Evolutionary conservation across 2,797 vertebrate species (phyloP).

Genomic region (Florisuga fusca): DNA sequence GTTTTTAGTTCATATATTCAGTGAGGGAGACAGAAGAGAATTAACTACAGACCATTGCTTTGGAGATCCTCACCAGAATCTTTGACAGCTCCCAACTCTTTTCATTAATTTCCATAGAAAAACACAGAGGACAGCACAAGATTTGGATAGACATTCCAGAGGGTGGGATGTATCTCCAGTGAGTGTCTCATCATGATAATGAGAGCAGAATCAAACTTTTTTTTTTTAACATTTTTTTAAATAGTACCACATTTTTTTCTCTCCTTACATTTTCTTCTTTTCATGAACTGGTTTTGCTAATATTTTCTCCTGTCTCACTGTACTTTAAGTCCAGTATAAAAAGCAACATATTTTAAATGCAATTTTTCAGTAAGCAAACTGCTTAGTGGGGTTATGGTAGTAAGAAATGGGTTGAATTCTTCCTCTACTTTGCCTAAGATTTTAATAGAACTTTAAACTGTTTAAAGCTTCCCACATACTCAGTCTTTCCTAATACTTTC

Average conservation of each 20-base stretch:
- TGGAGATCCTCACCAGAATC: not conserved
- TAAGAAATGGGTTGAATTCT: not conserved
- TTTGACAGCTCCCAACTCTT: accelerated
- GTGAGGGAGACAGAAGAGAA: not conserved
- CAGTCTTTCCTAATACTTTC: not conserved
- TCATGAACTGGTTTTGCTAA: not conserved
- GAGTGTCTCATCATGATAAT: not conserved
- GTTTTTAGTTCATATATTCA: not conserved
- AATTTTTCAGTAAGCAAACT: not conserved
- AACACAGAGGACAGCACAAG: not conserved
- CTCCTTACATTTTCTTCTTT: not conserved
- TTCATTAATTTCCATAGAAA: not conserved
- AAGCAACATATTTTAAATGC: not conserved
- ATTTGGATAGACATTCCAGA: not conserved
- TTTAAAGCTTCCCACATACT: not conserved
- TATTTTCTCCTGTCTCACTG: not conserved
- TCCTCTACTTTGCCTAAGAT: not conserved
- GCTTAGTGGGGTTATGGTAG: not conserved
- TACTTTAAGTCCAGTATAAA: not conserved
- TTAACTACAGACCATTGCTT: not conserved
- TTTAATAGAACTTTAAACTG: not conserved
- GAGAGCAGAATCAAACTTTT: not conserved
- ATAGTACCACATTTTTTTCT: accelerated
- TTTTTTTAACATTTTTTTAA: not conserved
- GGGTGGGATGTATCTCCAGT: not conserved